Conservation (phyloP, 1,140 invertebrate genomes). For the Pachyrhynchus sulphureomaculatus region DNA sequence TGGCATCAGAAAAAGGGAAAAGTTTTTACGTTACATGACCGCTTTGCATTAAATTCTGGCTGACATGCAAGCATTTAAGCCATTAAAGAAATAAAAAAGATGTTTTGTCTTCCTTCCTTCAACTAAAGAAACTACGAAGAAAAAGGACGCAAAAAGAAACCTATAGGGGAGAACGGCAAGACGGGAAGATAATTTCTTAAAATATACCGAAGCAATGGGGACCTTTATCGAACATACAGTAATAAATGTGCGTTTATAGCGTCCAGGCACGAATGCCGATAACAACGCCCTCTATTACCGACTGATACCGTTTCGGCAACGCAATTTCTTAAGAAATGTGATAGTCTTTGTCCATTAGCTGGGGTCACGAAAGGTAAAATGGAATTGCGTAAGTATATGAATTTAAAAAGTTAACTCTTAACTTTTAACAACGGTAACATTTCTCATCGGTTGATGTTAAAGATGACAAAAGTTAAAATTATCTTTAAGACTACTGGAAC, state of each 20-base stretch:
- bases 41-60: constrained; percentile 22
- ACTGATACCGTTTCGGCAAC: constrained; percentile 36
- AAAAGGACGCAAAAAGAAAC: constrained; percentile 21
- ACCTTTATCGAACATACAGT: constrained; percentile 41
- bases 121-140: background rate
- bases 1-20: constrained; percentile 2
- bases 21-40: constrained; percentile 21
- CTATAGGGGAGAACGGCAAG: constrained; percentile 14
- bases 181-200: constrained; percentile 40
- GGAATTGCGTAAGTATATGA: background rate
- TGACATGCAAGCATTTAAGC: constrained; percentile 17
- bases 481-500: too few species aligned
- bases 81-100: constrained; percentile 23
- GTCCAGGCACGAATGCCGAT: constrained; percentile 40
- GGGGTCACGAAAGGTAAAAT: constrained; percentile 6
- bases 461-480: too few species aligned
- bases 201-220: constrained; percentile 41
- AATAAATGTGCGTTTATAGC: constrained; percentile 44
- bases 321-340: constrained; percentile 22
- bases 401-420: background rate
- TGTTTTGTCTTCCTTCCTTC: constrained; percentile 2
- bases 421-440: too few species aligned
- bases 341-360: constrained; percentile 18
- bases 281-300: constrained; percentile 34
- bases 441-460: too few species aligned